A percentile compares a stretch with the other conserved stretches of the same genome.
These are phyloP conservation scores for Garrulus glandarius DNA, from an alignment of 2,797 vertebrate genomes.

Conservation along the genomic window DNA sequence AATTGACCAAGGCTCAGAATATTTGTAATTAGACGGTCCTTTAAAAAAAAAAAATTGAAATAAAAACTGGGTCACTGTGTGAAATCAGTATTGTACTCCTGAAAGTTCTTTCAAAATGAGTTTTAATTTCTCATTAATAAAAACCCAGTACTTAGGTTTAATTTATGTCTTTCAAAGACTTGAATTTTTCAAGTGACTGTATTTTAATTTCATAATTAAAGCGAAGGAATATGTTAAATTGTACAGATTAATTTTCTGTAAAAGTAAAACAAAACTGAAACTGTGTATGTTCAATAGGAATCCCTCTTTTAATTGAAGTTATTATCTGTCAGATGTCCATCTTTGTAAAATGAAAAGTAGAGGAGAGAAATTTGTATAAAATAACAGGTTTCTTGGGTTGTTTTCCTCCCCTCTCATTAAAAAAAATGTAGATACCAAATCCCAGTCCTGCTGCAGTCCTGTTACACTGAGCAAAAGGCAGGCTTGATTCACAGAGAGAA, in stretches of 20 bases:
- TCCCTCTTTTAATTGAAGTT: background rate
- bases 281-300: background rate
- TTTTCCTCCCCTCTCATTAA: background rate
- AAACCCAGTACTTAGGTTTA: background rate
- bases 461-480: background rate
- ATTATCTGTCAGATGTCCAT: background rate
- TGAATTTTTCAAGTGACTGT: background rate
- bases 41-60: background rate
- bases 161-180: background rate
- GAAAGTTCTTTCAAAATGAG: background rate
- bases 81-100: background rate
- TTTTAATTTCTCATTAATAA: background rate
- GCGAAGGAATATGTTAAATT: background rate
- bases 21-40: background rate
- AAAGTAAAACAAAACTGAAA: background rate
- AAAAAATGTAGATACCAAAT: background rate
- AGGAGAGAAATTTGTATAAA: background rate
- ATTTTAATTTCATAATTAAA: background rate
- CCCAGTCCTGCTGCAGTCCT: background rate
- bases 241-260: background rate
- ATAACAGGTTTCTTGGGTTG: background rate
- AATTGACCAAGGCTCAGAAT: background rate
- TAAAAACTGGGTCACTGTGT: background rate
- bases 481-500: background rate
- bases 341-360: background rate